A percentile compares a stretch with the other conserved stretches of the same genome.
phyloP scores from a whole-genome alignment of 2,113 vertebrate genomes.

The Micronycteris hirsuta region DNA sequence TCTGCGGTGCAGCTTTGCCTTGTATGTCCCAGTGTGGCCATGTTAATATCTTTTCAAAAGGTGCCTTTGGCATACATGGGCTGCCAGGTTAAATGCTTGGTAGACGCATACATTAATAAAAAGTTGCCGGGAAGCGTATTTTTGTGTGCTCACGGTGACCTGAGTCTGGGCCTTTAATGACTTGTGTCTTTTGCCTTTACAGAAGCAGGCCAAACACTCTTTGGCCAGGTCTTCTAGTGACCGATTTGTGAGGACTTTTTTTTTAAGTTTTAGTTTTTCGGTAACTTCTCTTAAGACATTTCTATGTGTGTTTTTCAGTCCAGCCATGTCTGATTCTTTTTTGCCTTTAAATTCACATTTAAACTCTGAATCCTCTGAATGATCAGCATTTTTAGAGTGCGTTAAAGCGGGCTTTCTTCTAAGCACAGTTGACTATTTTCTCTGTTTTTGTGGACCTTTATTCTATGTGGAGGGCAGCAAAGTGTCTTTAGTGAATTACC shows the following conservation, averaged over 20 bases:
- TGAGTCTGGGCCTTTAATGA: neutral
- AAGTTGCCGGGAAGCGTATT: neutral
- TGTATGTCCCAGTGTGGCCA: fast-evolving
- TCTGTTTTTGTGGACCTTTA: neutral
- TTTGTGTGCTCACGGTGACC: neutral
- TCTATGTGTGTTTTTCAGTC: neutral
- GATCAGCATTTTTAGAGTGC: neutral
- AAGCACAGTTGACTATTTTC: neutral
- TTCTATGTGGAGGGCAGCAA: neutral
- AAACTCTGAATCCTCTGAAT: neutral
- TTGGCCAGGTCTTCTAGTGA: neutral
- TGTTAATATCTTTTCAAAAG: neutral
- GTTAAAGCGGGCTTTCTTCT: neutral
- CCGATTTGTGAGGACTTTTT: neutral
- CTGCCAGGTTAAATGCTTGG: neutral
- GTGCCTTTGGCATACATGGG: neutral
- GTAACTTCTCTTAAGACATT: neutral
- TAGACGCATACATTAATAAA: neutral
- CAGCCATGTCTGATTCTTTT: neutral
- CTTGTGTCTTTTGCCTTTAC: neutral
- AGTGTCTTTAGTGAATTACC: neutral
- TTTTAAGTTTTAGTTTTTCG: neutral
- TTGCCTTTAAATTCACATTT: neutral
- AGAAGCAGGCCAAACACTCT: neutral
- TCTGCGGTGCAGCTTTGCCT: neutral